Evolutionary conservation across 2,888 invertebrate genomes (phyloP).

Genomic region (Cataglyphis rosenhaueri): DNA sequence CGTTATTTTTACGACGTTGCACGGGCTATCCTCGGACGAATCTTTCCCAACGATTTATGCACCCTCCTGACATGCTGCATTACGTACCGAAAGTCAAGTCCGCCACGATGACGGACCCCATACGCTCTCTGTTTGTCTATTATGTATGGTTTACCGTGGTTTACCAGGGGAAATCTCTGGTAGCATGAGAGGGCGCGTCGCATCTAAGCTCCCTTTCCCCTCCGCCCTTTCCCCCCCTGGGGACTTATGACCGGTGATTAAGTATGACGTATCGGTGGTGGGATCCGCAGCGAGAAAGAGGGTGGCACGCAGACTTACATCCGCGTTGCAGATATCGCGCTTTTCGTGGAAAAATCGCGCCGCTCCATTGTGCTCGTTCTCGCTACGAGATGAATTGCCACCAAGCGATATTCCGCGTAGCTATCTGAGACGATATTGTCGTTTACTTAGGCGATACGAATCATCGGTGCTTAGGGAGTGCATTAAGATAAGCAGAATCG

Average conservation of each 20-base stretch:
- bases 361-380: constrained; percentile 45
- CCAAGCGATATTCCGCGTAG: constrained; percentile 22
- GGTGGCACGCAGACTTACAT: constrained; percentile 33
- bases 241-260: constrained; percentile 78
- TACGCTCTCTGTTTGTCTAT: constrained; percentile 81
- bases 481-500: constrained; percentile 7
- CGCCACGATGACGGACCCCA: constrained; percentile 76
- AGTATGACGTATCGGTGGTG: constrained; percentile 77
- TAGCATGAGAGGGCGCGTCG: constrained; percentile 51
- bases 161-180: constrained; percentile 77
- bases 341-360: constrained; percentile 33
- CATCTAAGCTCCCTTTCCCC: constrained; percentile 40
- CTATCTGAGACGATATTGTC: neutral
- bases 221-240: neutral
- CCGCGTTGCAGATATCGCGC: constrained; percentile 40
- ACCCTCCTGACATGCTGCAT: constrained; percentile 68
- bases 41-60: constrained; percentile 69
- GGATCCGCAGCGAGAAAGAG: constrained; percentile 55
- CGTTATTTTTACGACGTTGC: neutral
- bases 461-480: neutral
- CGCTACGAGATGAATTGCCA: constrained; percentile 41
- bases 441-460: constrained; percentile 9
- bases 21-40: constrained; percentile 59
- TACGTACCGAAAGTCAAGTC: constrained; percentile 72
- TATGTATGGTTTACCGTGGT: constrained; percentile 80